Evolutionary conservation across 2,888 invertebrate species (phyloP).

Genomic region (Leucoptera coffeella): DNA sequence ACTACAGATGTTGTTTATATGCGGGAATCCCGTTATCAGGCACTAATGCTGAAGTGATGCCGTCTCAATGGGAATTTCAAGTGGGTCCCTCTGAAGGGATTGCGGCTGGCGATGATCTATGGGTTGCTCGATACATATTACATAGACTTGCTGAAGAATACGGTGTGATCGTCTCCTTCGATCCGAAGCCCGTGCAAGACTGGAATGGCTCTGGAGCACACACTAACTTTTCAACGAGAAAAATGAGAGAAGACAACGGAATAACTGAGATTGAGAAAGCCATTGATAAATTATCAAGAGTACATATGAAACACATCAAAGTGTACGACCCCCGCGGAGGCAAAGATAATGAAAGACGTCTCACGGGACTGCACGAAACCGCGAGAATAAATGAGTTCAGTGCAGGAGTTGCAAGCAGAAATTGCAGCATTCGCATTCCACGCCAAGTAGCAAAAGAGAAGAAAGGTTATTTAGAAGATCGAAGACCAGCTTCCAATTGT

Average conservation of each 20-base stretch:
- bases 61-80: constrained; percentile 85
- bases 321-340: constrained; percentile 86
- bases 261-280: constrained; percentile 73
- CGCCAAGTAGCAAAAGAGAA: constrained; percentile 81
- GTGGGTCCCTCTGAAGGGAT: constrained; percentile 88
- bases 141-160: constrained; percentile 82
- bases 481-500: constrained; percentile 85
- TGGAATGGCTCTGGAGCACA: constrained; percentile 85
- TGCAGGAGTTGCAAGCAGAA: constrained; percentile 85
- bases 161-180: constrained; percentile 63
- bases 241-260: constrained; percentile 79
- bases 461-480: constrained; percentile 90
- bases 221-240: constrained; percentile 82
- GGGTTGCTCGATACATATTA: constrained; percentile 79
- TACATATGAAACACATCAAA: constrained; percentile 86
- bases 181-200: constrained; percentile 75
- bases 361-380: constrained; percentile 93
- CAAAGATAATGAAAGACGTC: constrained; percentile 87
- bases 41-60: constrained; percentile 97
- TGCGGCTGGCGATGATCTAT: constrained; percentile 73
- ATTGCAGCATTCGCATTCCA: constrained; percentile 87
- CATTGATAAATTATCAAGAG: constrained; percentile 81
- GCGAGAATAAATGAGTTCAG: constrained; percentile 90
- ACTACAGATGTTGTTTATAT: constrained; percentile 75
- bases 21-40: constrained; percentile 90